Evolutionary conservation across 2,113 vertebrate genomes (phyloP).

Genomic region (Plectropomus leopardus): DNA sequence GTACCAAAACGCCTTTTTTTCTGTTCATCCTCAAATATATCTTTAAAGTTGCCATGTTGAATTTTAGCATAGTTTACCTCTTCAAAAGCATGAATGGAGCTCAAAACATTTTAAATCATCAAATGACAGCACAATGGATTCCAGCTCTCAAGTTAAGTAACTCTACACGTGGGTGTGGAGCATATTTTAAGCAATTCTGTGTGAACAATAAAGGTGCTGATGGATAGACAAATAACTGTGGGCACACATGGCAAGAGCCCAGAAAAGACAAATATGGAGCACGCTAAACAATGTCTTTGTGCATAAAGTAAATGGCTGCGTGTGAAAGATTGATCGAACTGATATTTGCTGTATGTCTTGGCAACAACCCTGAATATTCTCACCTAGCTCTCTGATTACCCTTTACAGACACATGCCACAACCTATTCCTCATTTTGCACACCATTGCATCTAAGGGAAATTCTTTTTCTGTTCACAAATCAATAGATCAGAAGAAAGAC

Average conservation of each 20-base stretch:
- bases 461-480: background rate
- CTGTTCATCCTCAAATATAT: background rate
- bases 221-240: constrained; percentile 23
- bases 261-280: background rate
- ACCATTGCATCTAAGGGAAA: background rate
- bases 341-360: constrained; percentile 1
- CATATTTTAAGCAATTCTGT: background rate
- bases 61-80: background rate
- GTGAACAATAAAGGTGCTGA: constrained; percentile 24
- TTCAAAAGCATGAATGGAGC: background rate
- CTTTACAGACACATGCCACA: background rate
- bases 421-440: background rate
- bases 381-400: background rate
- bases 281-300: background rate
- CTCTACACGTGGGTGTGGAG: constrained; percentile 46
- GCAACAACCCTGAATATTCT: background rate
- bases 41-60: background rate
- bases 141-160: constrained; percentile 31
- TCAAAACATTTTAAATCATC: constrained; percentile 1
- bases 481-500: background rate
- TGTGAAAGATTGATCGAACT: background rate
- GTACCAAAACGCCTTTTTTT: background rate
- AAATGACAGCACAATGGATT: background rate
- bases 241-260: constrained; percentile 4
- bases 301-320: background rate